These are phyloP conservation scores for Sialia sialis DNA, from an alignment of 2,113 vertebrate genomes.

Conservation along the genomic window DNA sequence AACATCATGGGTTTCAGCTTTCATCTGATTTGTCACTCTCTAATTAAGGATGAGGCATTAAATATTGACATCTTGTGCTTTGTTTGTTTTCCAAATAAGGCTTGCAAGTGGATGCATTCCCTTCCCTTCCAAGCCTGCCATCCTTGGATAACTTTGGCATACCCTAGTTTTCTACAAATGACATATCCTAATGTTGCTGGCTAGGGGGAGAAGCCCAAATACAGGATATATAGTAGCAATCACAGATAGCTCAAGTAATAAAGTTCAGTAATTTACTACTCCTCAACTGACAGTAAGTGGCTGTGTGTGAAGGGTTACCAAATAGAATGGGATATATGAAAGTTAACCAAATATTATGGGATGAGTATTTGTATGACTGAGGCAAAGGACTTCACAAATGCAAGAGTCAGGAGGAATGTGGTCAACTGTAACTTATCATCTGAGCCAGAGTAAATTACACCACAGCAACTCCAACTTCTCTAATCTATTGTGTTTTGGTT, in stretches of 20 bases:
- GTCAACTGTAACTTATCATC: background rate
- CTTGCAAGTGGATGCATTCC: background rate
- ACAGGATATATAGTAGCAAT: background rate
- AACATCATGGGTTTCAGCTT: background rate
- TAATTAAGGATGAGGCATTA: background rate
- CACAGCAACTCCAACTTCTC: background rate
- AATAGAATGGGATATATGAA: background rate
- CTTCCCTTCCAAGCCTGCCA: background rate
- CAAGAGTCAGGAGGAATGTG: background rate
- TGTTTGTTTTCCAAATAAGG: background rate
- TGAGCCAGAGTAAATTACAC: background rate
- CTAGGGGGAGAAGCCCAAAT: background rate
- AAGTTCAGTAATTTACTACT: background rate
- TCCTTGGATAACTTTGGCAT: background rate
- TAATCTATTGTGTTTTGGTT: background rate
- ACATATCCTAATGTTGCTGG: background rate
- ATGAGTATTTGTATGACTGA: background rate
- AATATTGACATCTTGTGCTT: background rate
- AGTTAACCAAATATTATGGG: background rate
- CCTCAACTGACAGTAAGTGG: fast-evolving
- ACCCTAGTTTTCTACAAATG: background rate
- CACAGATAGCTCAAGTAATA: background rate
- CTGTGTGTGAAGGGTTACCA: background rate
- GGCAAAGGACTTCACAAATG: background rate
- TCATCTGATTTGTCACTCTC: background rate